These are phyloP conservation scores for Oxytorus armatus DNA, from an alignment of 2,888 invertebrate genomes.

Conservation along the genomic window DNA sequence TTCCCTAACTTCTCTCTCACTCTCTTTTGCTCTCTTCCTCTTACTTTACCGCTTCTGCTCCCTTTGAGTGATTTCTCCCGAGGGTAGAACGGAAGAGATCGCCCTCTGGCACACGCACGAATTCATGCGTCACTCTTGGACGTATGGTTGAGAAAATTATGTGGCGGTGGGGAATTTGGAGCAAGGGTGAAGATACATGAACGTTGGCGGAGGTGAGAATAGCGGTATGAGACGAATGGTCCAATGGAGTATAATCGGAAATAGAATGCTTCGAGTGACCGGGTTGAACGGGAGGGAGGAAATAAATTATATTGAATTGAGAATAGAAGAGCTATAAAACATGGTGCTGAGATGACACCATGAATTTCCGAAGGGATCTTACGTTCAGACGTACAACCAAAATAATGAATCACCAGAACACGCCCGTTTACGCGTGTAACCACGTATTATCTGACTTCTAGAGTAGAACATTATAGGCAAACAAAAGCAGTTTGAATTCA, in stretches of 20 bases:
- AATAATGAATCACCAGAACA: not conserved
- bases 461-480: too few relatives aligned
- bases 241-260: conserved; percentile 42
- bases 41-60: conserved; percentile 23
- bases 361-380: conserved; percentile 7
- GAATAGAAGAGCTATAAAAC: conserved; percentile 26
- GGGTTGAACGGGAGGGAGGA: conserved; percentile 9
- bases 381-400: conserved; percentile 11
- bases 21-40: not conserved
- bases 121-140: conserved; percentile 55
- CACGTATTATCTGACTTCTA: too few relatives aligned
- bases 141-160: conserved; percentile 57
- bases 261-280: conserved; percentile 24
- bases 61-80: conserved; percentile 64
- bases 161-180: conserved; percentile 60
- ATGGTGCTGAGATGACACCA: conserved; percentile 1
- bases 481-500: too few relatives aligned
- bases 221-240: conserved; percentile 33
- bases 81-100: conserved; percentile 50
- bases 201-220: conserved; percentile 19
- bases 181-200: conserved; percentile 34
- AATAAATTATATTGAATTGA: conserved; percentile 22
- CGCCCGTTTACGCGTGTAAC: not conserved
- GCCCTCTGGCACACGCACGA: conserved; percentile 53
- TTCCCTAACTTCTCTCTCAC: not conserved